Conservation (phyloP, 2,113 vertebrate species). For the Orientallactaga bullata region DNA sequence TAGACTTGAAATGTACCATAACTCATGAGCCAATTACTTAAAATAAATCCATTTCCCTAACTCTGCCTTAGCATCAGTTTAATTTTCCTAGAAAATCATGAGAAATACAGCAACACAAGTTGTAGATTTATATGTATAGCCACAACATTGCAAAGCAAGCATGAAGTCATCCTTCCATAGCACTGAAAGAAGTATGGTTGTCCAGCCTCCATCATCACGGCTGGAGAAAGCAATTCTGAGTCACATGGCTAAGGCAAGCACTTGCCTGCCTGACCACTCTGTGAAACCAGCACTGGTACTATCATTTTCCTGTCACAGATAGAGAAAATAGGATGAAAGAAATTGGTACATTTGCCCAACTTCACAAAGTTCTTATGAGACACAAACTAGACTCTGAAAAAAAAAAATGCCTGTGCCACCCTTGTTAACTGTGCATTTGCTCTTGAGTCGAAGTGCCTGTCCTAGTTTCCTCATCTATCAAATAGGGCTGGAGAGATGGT, state of each 20-base stretch:
- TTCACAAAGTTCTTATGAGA: neutral
- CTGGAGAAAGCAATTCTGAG: neutral
- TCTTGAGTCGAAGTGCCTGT: neutral
- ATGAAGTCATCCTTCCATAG: neutral
- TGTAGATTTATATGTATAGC: neutral
- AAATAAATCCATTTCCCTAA: neutral
- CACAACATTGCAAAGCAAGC: neutral
- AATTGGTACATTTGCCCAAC: neutral
- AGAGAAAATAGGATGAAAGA: neutral
- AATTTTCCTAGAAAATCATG: conserved; percentile 20
- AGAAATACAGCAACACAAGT: neutral
- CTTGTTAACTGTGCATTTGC: neutral
- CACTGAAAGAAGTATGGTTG: no score
- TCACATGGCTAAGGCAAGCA: neutral
- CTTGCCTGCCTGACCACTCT: neutral
- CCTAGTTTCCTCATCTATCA: neutral
- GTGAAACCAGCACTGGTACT: neutral
- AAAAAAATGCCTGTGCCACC: neutral
- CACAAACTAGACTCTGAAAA: neutral
- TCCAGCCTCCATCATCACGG: neutral
- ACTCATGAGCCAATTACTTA: neutral
- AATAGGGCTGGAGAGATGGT: no score
- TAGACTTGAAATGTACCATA: neutral
- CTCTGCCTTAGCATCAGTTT: neutral
- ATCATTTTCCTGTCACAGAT: neutral